Percentiles rank a stretch among this genome's conserved stretches.
These are phyloP conservation scores for Pristiophorus japonicus DNA, from an alignment of 2,113 vertebrate species.

Conservation along the genomic window DNA sequence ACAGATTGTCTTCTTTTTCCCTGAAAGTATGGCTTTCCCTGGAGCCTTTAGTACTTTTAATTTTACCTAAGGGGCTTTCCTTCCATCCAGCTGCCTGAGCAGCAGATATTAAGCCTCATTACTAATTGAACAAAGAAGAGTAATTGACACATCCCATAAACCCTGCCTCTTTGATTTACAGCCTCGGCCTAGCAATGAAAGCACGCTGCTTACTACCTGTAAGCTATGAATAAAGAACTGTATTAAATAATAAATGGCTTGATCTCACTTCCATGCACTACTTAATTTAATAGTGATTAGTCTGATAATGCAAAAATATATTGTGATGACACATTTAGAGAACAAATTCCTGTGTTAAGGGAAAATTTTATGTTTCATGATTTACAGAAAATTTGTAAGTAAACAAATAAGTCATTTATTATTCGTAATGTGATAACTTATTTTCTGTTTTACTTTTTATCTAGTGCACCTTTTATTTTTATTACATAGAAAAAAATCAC, in stretches of 20 bases:
- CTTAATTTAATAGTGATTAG: slow-evolving; percentile 98
- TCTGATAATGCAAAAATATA: slow-evolving; percentile 49
- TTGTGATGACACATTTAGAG: slow-evolving; percentile 16
- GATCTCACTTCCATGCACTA: slow-evolving; percentile 66
- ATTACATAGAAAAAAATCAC: background rate
- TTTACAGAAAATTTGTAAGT: slow-evolving; percentile 11
- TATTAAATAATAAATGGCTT: slow-evolving; percentile 95
- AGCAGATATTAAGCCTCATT: slow-evolving; percentile 91
- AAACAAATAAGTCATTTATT: slow-evolving; percentile 15
- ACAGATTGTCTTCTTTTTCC: slow-evolving; percentile 35
- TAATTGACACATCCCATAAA: slow-evolving; percentile 67
- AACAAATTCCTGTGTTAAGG: background rate
- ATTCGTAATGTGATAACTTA: background rate
- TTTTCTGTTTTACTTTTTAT: slow-evolving; percentile 23
- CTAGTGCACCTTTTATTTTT: slow-evolving; percentile 10
- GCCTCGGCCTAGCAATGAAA: slow-evolving; percentile 56
- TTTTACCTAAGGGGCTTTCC: slow-evolving; percentile 52
- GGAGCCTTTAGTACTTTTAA: slow-evolving; percentile 47
- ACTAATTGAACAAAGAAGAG: slow-evolving; percentile 83
- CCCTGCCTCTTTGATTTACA: slow-evolving; percentile 73
- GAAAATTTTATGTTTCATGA: slow-evolving; percentile 10
- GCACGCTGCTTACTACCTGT: slow-evolving; percentile 78
- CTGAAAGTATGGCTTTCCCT: slow-evolving; percentile 37
- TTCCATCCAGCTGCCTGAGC: slow-evolving; percentile 51
- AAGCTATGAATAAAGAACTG: slow-evolving; percentile 96